Evolutionary conservation across 2,888 invertebrate species (phyloP), one percentile per base, ranked within the genome.

Genomic region (Ectemnius continuus): DNA sequence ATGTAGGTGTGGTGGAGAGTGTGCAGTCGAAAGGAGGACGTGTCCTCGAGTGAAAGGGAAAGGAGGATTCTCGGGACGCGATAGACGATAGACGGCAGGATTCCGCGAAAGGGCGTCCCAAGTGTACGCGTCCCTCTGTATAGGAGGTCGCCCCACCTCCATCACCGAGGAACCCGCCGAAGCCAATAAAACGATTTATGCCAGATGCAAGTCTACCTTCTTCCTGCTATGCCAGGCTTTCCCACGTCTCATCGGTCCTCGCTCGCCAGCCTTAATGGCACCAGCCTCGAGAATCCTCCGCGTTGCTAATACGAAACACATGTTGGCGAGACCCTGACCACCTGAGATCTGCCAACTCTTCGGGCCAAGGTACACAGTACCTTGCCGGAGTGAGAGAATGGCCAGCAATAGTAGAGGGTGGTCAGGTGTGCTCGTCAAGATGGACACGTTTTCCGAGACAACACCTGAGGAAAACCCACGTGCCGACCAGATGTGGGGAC

Each of bases 221-320:
- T 59, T 68, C 57, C 65, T 58, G 45, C 74, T 36, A 36, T 52
- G 52, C 6, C 52, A 23, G n/a, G 77, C 67, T 86, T 88, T 84
- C 86, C 77, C 85, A 85, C 85, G 87, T 81, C 81, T 82, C 75
- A 58, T 52, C 20, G 63, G 73, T 60, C 66, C 73, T 70, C 36
- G 5, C 73, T 70, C 36, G 5, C 36, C 8, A 36, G 79, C 79
- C 82, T 23, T 76, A 72, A 75, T 66, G 74, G 70, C 48, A n/a
- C n/a, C n/a, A 23, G 75, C 18, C 61, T 64, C 61, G 56, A 20
- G 63, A 66, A 66, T 61, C 16, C 64, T 58, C 61, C 13, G 52
- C 4, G 78, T 65, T 64, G 84, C 81, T 88, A 89, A 89, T 87
- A 82, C 87, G 80, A 88, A 88, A 88, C 88, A 88, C 84, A 84